Percentiles rank a stretch among this genome's conserved stretches.
phyloP scores from a whole-genome alignment of 2,888 invertebrate genomes.

The Bhutanitis thaidina region DNA sequence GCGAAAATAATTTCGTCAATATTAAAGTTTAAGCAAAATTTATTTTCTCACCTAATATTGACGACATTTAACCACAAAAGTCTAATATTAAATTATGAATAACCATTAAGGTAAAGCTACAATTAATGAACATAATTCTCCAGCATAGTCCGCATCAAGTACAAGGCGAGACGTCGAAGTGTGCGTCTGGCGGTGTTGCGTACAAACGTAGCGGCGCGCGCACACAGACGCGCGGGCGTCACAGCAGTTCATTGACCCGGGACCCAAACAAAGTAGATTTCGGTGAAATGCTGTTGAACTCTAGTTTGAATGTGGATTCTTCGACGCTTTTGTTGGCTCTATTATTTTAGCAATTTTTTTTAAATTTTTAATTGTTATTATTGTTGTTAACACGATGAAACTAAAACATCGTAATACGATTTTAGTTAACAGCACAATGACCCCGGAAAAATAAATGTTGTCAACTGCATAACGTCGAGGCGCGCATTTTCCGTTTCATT shows the following conservation, averaged over 20 bases:
- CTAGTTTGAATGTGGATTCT: conserved; percentile 68
- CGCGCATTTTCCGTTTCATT: conserved; percentile 20
- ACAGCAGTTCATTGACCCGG: conserved; percentile 67
- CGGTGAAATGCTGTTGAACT: conserved; percentile 79
- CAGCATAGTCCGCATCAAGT: conserved; percentile 41
- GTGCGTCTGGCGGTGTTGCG: conserved; percentile 52
- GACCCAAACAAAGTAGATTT: conserved; percentile 79
- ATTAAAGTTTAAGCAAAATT: conserved; percentile 39
- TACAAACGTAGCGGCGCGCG: conserved; percentile 52
- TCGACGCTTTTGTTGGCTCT: conserved; percentile 51
- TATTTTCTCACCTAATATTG: conserved; percentile 21
- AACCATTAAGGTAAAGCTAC: conserved; percentile 30
- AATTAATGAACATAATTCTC: conserved; percentile 65
- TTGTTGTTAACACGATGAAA: conserved; percentile 17
- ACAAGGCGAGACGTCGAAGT: conserved; percentile 40
- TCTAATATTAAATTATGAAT: conserved; percentile 11
- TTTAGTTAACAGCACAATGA: conserved; percentile 54
- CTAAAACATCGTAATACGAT: conserved; percentile 9
- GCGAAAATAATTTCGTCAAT: conserved; percentile 29
- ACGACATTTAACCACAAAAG: conserved; percentile 14
- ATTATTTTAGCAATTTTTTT: conserved; percentile 50
- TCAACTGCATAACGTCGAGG: conserved; percentile 34
- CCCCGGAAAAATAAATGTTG: conserved; percentile 60
- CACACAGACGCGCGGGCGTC: conserved; percentile 64
- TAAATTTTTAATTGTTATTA: conserved; percentile 25